phyloP scores from a whole-genome alignment of 1,140 invertebrate species.

The Sarcophaga peregrina region DNA sequence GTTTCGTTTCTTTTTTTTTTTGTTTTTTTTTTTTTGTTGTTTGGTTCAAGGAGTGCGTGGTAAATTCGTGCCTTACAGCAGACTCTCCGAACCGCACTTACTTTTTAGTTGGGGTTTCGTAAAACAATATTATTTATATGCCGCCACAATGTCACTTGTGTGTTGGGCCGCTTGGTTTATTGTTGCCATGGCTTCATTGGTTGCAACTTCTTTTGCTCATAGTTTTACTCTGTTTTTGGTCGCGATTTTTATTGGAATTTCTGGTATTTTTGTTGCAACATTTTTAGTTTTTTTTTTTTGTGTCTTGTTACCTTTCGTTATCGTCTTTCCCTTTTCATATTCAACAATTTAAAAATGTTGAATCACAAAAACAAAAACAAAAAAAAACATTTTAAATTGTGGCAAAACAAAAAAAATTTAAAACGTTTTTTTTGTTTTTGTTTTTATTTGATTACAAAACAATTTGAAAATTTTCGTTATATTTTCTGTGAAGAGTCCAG shows the following conservation, averaged over 20 bases:
- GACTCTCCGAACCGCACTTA: too few species aligned
- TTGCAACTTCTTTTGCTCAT: not conserved
- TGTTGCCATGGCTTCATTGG: not conserved
- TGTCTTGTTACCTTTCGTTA: not conserved
- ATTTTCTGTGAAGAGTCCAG: not conserved
- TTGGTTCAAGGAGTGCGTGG: too few species aligned
- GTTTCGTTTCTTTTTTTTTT: not conserved
- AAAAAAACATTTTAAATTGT: not conserved
- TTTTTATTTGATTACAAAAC: conserved; percentile 36
- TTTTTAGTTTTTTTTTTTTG: conserved; percentile 2
- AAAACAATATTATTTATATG: conserved; percentile 2
- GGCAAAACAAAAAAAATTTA: not conserved
- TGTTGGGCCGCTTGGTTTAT: not conserved
- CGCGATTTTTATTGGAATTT: conserved; percentile 40
- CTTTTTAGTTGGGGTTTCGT: too few species aligned
- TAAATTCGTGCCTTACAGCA: too few species aligned
- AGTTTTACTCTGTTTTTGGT: conserved; percentile 37
- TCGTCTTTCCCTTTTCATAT: conserved; percentile 27
- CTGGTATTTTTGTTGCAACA: conserved; percentile 38
- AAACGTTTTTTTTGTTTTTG: too few species aligned
- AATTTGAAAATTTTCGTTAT: conserved; percentile 21
- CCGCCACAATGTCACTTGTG: not conserved
- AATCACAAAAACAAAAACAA: not conserved
- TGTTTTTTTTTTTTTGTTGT: too few species aligned
- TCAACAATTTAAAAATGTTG: conserved; percentile 19